phyloP scores from a whole-genome alignment of 2,113 vertebrate species.

The Sardina pilchardus region DNA sequence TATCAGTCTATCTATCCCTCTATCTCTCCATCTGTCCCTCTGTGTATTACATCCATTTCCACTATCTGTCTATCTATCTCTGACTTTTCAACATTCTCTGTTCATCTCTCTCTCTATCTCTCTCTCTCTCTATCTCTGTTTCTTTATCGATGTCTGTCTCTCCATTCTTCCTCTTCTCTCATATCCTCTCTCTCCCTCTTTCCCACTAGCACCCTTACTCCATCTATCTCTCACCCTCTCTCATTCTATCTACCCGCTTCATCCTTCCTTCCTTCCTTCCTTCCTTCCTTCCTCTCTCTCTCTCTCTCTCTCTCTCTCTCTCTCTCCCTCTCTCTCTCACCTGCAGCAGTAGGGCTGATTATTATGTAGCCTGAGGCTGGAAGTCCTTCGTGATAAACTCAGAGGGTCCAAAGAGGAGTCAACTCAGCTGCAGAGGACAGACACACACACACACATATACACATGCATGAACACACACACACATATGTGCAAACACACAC shows the following conservation, averaged over 20 bases:
- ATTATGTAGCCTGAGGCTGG: neutral
- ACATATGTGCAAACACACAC: neutral
- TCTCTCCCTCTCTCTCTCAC: neutral
- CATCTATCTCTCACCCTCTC: no score
- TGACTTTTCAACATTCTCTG: no score
- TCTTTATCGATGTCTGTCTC: no score
- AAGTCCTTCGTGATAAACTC: neutral
- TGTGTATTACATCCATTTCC: no score
- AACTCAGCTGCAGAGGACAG: neutral
- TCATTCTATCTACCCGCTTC: neutral
- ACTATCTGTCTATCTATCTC: no score
- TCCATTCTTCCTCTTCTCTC: no score
- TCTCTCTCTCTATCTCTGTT: no score
- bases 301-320: neutral
- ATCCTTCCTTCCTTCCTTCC: neutral
- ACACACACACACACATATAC: neutral
- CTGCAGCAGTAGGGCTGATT: neutral
- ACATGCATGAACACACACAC: neutral
- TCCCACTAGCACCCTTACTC: neutral
- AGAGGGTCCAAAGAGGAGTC: neutral
- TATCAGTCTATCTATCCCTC: neutral
- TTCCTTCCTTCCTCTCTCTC: neutral
- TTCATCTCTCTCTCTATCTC: neutral
- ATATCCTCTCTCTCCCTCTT: no score
- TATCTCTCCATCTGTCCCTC: neutral